Evolutionary conservation across 92 coral and sea anemone genomes (phyloP), one percentile per base, ranked within the genome.

Genomic region (Anthopleura xanthogrammica): DNA sequence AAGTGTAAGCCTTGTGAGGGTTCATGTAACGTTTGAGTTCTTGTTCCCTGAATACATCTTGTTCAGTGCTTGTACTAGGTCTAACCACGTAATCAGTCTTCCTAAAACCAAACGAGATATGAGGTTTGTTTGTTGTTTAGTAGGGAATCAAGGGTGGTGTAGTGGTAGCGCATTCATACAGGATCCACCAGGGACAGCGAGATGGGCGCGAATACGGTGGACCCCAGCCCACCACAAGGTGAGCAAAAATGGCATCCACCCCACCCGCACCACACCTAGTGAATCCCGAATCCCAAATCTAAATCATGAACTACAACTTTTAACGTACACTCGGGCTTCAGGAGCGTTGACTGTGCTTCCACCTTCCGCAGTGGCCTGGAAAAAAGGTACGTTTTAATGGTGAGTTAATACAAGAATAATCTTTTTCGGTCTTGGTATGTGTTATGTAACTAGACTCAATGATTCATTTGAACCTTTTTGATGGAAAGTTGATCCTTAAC

Each of bases 1-100:
- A 97, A 13, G 95, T 90, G 62, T 90, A 97, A 2, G 99, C 98
- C 74, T 94, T 94, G 88, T 97, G 99, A 1, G 99, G 99, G 80
- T 97, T 97, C 77, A 83, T 92, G 54, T 97, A 97, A 46, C 99
- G 83, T 84, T 87, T 83, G 79, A 89, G 85, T 75, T 97, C 99
- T 94, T 97, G 94, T 68, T 75, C 81, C 76, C 97, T 92, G 77
- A 94, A 95, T 40, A 75, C 88, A 11, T 89, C 85, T 89, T 95
- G 89, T 77, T 95, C 98, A 52, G 85, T 92, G 43, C 80, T 90
- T 22, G 98, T 92, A 77, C 98, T 95, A 41, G 98, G 98, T 80
- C 98, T 87, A 13, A 95, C 98, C 3, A 95, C 93, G 81, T 90
- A 95, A 73, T 90, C 94, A 20, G 96, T 94, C 83, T 91, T 94